Conservation (phyloP, 1,140 invertebrate species). For the Camponotus pennsylvanicus region DNA sequence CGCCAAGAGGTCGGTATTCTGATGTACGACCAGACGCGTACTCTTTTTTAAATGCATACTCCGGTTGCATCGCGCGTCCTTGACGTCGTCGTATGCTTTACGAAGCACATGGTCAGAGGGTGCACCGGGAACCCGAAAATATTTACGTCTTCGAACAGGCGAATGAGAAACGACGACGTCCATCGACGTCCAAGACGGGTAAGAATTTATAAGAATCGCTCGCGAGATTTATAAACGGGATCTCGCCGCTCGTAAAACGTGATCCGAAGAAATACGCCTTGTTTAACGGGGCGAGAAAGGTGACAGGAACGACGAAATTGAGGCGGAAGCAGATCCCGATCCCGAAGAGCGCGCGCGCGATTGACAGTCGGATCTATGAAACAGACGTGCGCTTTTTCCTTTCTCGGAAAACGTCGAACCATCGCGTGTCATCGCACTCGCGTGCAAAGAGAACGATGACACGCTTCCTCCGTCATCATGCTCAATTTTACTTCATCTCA, state of each 20-base stretch:
- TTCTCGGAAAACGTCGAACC: conserved; percentile 32
- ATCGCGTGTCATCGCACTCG: conserved; percentile 15
- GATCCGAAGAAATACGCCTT: conserved; percentile 46
- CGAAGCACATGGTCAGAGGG: conserved; percentile 12
- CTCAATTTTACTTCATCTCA: conserved; percentile 22
- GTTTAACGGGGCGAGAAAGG: conserved; percentile 28
- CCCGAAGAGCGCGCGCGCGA: background rate
- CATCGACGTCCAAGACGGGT: conserved; percentile 37
- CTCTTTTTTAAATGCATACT: conserved; percentile 51
- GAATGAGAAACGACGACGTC: conserved; percentile 65
- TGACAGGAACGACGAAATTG: conserved; percentile 31
- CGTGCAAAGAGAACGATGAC: conserved; percentile 31
- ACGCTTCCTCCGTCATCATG: conserved; percentile 14
- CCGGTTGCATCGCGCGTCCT: conserved; percentile 35
- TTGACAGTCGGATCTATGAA: background rate
- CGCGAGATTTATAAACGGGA: conserved; percentile 66
- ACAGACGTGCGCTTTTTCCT: background rate
- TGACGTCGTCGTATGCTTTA: conserved; percentile 44
- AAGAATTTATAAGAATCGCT: conserved; percentile 66
- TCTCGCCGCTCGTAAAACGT: conserved; percentile 54
- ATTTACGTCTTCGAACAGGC: conserved; percentile 59
- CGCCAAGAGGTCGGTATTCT: conserved; percentile 49
- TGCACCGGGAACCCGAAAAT: conserved; percentile 54
- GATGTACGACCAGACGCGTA: conserved; percentile 67
- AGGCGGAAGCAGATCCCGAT: conserved; percentile 27